Evolutionary conservation across 2,797 vertebrate species (phyloP).

Genomic region (Mormyrops attenuatus): DNA sequence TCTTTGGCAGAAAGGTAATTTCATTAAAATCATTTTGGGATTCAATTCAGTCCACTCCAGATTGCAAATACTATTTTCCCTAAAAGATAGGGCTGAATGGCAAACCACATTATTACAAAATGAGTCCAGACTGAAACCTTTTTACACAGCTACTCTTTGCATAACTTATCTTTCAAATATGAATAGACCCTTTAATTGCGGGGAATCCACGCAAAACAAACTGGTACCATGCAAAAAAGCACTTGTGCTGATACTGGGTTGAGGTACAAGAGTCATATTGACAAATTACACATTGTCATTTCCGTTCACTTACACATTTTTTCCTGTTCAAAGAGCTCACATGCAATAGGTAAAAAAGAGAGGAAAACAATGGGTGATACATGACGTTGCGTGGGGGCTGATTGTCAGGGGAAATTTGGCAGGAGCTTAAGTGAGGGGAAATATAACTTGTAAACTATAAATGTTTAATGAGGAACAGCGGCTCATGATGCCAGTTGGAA

Average conservation of each 20-base stretch:
- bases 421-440: background rate
- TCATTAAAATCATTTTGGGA: slow-evolving; percentile 30
- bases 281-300: background rate
- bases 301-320: background rate
- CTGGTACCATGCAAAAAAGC: background rate
- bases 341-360: background rate
- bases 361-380: background rate
- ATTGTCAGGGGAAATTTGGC: background rate
- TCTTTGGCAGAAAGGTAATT: slow-evolving; percentile 9
- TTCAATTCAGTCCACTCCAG: slow-evolving; percentile 22
- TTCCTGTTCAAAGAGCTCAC: background rate
- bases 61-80: slow-evolving; percentile 37
- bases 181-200: background rate
- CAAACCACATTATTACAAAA: slow-evolving; percentile 36
- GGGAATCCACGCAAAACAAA: background rate
- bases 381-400: background rate
- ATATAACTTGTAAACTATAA: background rate
- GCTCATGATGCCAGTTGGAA: background rate
- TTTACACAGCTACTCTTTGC: background rate
- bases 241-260: background rate
- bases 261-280: background rate
- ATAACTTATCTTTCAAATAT: background rate
- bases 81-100: slow-evolving; percentile 39
- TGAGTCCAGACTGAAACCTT: background rate
- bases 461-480: background rate